A percentile compares a stretch with the other conserved stretches of the same genome.
Conservation (phyloP, 2,797 vertebrate species). For the Podargus strigoides region DNA sequence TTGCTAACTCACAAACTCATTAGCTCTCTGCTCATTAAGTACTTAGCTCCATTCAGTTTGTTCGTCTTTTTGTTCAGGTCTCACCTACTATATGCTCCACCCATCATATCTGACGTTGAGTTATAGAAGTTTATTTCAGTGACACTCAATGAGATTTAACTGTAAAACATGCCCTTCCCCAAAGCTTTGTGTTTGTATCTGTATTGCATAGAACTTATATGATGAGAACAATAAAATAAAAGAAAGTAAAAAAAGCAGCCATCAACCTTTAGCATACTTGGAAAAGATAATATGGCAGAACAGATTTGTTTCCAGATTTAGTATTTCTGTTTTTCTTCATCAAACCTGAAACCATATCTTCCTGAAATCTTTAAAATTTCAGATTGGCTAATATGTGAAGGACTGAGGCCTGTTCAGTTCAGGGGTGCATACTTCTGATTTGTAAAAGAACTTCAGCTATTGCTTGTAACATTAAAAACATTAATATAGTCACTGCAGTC, state of each 20-base stretch:
- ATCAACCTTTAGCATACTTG: not conserved
- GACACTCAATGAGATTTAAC: not conserved
- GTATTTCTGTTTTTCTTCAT: not conserved
- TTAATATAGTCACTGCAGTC: not conserved
- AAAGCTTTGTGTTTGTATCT: not conserved
- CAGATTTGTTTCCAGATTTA: not conserved
- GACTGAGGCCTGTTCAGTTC: not conserved
- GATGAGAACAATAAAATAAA: not conserved
- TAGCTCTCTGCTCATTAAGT: conserved; percentile 67
- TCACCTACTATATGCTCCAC: conserved; percentile 48
- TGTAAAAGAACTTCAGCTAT: not conserved
- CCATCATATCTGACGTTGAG: not conserved
- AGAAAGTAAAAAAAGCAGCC: not conserved
- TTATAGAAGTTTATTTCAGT: not conserved
- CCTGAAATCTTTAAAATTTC: not conserved
- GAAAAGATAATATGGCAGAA: not conserved
- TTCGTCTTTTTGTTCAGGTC: conserved; percentile 52
- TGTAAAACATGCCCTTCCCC: not conserved
- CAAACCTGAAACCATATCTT: not conserved
- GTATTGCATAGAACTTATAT: not conserved
- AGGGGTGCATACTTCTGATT: not conserved
- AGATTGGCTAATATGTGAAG: not conserved
- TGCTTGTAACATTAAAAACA: not conserved
- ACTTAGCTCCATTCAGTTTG: conserved; percentile 55
- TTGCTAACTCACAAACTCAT: conserved; percentile 66